phyloP scores from a whole-genome alignment of 1,140 invertebrate species.

The Drosophila jambulina region DNA sequence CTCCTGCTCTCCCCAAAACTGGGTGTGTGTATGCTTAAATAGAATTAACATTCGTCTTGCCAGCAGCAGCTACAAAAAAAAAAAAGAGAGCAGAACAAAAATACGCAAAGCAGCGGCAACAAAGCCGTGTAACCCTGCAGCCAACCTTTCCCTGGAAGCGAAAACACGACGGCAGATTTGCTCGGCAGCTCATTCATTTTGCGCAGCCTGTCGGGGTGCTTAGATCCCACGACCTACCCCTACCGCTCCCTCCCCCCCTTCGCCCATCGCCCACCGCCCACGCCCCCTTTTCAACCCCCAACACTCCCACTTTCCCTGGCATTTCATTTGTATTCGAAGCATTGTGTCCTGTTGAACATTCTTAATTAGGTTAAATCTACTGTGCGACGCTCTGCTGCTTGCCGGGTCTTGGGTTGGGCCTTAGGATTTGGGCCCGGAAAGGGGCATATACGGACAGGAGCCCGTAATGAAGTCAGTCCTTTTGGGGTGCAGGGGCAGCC shows the following conservation, averaged over 20 bases:
- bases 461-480: slow-evolving; percentile 47
- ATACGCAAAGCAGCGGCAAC: slow-evolving; percentile 28
- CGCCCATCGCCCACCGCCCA: not conserved
- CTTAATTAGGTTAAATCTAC: slow-evolving; percentile 85
- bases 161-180: slow-evolving; percentile 78
- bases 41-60: slow-evolving; percentile 83
- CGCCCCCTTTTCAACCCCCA: not conserved
- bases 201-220: slow-evolving; percentile 67
- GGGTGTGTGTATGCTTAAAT: slow-evolving; percentile 62
- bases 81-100: slow-evolving; percentile 15
- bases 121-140: slow-evolving; percentile 59
- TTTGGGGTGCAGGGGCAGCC: slow-evolving; percentile 8
- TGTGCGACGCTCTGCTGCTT: slow-evolving; percentile 46
- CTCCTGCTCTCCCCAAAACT: not conserved
- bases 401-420: slow-evolving; percentile 33
- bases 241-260: not conserved
- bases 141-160: slow-evolving; percentile 67
- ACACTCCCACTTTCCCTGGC: slow-evolving; percentile 13
- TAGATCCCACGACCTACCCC: slow-evolving; percentile 22
- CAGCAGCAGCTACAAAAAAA: slow-evolving; percentile 39
- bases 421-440: slow-evolving; percentile 7
- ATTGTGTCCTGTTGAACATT: slow-evolving; percentile 85
- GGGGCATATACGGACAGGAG: slow-evolving; percentile 7
- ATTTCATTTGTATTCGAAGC: slow-evolving; percentile 85
- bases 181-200: slow-evolving; percentile 82